Percentiles rank a stretch among this genome's conserved stretches.
Conservation (phyloP, 2,797 vertebrate genomes). For the Myiothlypis chrysogaster region DNA sequence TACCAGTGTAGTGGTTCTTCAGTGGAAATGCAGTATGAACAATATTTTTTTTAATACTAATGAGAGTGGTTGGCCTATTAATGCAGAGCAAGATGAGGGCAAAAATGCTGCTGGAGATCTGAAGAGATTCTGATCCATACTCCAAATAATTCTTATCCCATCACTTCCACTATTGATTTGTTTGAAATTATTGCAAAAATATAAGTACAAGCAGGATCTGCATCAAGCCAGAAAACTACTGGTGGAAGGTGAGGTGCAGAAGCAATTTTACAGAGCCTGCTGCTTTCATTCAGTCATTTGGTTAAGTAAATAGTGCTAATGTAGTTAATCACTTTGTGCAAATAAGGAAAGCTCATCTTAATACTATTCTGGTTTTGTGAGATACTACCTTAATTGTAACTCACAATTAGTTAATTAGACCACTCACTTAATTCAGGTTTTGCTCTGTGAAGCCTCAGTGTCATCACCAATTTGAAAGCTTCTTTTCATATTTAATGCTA, state of each 20-base stretch:
- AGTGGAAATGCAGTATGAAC: neutral
- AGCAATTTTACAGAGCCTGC: neutral
- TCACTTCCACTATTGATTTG: neutral
- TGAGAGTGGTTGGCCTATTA: neutral
- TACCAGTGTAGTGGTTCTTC: neutral
- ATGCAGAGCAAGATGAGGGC: neutral
- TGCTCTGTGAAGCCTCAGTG: neutral
- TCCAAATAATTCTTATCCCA: neutral
- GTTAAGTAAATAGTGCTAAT: slow-evolving; percentile 24
- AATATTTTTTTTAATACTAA: neutral
- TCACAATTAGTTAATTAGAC: slow-evolving; percentile 18
- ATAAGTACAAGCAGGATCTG: neutral
- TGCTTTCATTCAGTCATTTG: neutral
- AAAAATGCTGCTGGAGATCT: neutral
- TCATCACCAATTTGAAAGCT: neutral
- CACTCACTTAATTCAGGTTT: neutral
- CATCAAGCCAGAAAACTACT: neutral
- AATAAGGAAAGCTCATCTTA: slow-evolving; percentile 1
- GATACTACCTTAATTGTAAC: neutral
- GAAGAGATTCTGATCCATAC: neutral
- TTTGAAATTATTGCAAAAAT: neutral
- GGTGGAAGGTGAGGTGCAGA: neutral
- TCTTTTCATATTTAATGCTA: neutral
- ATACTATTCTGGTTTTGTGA: neutral
- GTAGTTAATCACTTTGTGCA: neutral